Percentiles rank a stretch among this genome's conserved stretches.
Evolutionary conservation across 2,797 vertebrate species (phyloP).

Genomic region (Myotis myotis): DNA sequence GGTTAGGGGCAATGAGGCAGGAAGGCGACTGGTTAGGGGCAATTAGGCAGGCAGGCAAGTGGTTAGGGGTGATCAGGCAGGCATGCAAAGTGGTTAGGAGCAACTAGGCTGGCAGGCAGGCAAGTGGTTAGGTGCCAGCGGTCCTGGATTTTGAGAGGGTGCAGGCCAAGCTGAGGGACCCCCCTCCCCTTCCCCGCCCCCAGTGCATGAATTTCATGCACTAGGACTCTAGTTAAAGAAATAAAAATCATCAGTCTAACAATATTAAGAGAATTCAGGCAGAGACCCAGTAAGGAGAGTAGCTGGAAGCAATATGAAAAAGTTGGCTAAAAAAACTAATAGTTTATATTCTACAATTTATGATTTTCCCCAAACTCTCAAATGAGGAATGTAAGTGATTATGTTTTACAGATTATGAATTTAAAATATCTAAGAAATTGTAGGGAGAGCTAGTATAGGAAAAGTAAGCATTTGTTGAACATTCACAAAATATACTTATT

Average conservation of each 20-base stretch:
- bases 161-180: no score
- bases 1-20: no score
- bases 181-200: no score
- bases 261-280: not conserved
- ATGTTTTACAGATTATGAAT: not conserved
- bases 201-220: no score
- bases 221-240: not conserved
- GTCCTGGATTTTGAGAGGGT: no score
- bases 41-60: no score
- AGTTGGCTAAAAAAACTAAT: not conserved
- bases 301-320: not conserved
- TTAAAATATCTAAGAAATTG: not conserved
- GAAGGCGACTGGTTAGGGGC: no score
- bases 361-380: not conserved
- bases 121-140: no score
- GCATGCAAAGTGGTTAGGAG: no score
- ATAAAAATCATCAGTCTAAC: not conserved
- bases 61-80: no score
- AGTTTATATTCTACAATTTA: not conserved
- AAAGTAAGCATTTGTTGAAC: not conserved
- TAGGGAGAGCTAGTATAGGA: not conserved
- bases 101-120: no score
- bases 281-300: fast-evolving
- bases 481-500: not conserved
- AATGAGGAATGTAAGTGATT: not conserved